phyloP scores from a whole-genome alignment of 2,113 vertebrate species.

The Percina caprodes region DNA sequence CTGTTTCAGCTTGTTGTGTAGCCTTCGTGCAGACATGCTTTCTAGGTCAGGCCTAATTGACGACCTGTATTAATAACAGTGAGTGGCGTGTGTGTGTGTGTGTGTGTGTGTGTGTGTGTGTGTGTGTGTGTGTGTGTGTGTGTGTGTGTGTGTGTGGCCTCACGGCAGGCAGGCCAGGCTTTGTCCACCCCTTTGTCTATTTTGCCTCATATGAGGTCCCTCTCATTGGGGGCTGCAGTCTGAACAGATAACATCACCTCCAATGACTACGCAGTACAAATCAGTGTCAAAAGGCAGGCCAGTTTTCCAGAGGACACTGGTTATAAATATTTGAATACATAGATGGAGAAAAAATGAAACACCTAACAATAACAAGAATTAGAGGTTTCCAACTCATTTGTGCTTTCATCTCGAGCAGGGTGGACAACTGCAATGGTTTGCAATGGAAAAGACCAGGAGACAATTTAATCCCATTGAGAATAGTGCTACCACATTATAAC shows the following conservation, averaged over 20 bases:
- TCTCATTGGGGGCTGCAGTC: constrained; percentile 32
- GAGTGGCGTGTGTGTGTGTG: constrained; percentile 45
- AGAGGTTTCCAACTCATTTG: background rate
- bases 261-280: constrained; percentile 4
- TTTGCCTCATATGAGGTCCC: constrained; percentile 50
- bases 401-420: background rate
- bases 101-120: too few relatives aligned
- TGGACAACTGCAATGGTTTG: background rate
- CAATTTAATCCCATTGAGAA: background rate
- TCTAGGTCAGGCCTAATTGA: constrained; percentile 80
- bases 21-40: constrained; percentile 75
- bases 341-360: background rate
- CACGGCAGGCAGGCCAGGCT: constrained; percentile 28
- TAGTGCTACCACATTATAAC: background rate
- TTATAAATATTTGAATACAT: background rate
- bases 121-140: too few relatives aligned
- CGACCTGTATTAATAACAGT: constrained; percentile 71
- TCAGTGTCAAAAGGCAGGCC: background rate
- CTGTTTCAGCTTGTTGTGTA: constrained; percentile 60
- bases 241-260: constrained; percentile 59
- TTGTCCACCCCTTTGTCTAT: constrained; percentile 22
- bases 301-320: background rate
- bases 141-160: constrained; percentile 17
- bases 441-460: background rate
- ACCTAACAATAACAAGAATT: background rate